Percentiles rank a stretch among this genome's conserved stretches.
These are phyloP conservation scores for Pithys albifrons DNA, from an alignment of 2,113 vertebrate genomes.

Conservation along the genomic window DNA sequence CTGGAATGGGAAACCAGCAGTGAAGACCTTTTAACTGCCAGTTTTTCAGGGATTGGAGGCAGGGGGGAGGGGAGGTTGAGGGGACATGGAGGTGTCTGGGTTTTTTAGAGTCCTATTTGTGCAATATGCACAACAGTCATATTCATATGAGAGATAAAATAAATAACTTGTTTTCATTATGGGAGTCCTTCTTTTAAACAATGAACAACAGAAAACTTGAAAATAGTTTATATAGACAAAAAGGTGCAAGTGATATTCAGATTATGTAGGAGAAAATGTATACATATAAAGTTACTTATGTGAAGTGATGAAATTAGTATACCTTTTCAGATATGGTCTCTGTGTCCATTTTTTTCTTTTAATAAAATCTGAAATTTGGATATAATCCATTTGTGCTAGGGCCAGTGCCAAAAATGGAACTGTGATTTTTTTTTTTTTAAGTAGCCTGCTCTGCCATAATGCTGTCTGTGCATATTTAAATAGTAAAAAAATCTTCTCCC, in stretches of 20 bases:
- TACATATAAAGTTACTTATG: background rate
- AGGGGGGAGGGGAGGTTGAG: too few species aligned
- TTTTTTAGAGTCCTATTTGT: background rate
- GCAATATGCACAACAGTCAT: background rate
- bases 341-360: background rate
- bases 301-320: background rate
- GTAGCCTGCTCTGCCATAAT: background rate
- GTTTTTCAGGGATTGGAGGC: too few species aligned
- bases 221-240: background rate
- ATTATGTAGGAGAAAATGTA: background rate
- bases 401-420: background rate
- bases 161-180: background rate
- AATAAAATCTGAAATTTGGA: conserved; percentile 50
- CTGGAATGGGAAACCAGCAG: background rate
- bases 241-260: background rate
- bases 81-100: too few species aligned
- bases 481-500: background rate
- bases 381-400: conserved; percentile 18
- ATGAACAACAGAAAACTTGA: background rate
- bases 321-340: background rate
- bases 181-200: background rate
- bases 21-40: background rate
- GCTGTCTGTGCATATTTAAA: conserved; percentile 11
- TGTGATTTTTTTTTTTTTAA: conserved; percentile 43
- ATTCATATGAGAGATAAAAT: background rate